Base-by-base conservation (phyloP, 2,113 vertebrate species). In the Dipodomys merriami region DNA sequence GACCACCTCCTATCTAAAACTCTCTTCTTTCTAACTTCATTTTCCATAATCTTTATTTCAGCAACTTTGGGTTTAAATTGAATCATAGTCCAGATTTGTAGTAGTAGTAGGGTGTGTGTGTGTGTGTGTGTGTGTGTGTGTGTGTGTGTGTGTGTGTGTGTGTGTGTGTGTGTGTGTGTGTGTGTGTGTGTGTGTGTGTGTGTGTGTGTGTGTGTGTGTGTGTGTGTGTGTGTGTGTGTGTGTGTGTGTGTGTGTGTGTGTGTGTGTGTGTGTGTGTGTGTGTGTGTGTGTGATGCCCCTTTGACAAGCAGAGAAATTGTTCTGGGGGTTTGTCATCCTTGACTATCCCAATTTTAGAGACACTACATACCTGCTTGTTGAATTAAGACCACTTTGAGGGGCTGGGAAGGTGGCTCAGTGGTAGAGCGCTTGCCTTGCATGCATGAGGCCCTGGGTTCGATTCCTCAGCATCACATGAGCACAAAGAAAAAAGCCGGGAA, bases 301-400 rank as follows among this genome's bases (percentile, higher is more conserved):
- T 88, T n/a, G 86, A 7, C 85, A 67, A 80, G 30, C 39, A 84
- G 8, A 92, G 35, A 71, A 76, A 39, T 49, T 60, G 1, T n/a
- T 12, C 49, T 49, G 74, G 74, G 65, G n/a, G 90, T 83, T 33
- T 73, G 23, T 90, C 86, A 65, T 0, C 18, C 33, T n/a, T 77
- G 46, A 88, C 57, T 92, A 20, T 77, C 6, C 9, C 68, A 73
- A 8, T 93, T 82, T 83, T 83, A 77, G 33, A 5, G 39, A 19
- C 23, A 91, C 35, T 93, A 27, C 71, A 39, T 71, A 77, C 74
- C 83, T 83, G 39, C 64, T 81, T 64, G 22, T 82, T 88, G 33
- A 93, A 84, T 71, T 91, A 79, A 83, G 15, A 83, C 46, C 69
- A 53, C 33, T 76, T 94, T 89, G 33, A 72, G 65, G 39, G 39